Evolutionary conservation across 2,113 vertebrate species (phyloP), one percentile per base, ranked within the genome.

Genomic region (Tenrec ecaudatus): DNA sequence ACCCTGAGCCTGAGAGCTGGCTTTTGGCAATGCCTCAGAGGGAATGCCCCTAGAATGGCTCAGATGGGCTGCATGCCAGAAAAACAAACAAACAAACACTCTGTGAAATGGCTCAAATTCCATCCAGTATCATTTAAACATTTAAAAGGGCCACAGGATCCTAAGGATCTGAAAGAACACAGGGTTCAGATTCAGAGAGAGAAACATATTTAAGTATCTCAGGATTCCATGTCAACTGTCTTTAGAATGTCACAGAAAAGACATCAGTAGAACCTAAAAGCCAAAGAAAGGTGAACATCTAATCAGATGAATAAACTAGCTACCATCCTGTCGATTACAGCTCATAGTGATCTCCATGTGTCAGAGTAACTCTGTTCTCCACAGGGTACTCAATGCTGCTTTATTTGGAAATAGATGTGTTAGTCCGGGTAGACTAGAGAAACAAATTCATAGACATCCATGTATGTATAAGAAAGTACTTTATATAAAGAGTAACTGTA

Each of bases 221-320:
- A 86, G 57, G 40, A 77, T n/a, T 82, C 57, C 64, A 8, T 71
- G 31, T 82, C 53, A 71, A 17, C 27, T 22, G 3, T 81, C 47
- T 93, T n/a, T 82, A 66, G 58, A 82, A 20, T 68, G 43, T 71
- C 23, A 86, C 0, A 75, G 36, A 68, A 91, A 92, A 93, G 66
- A 75, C 9, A 77, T 60, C 3, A 57, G 6, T 16, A 90, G 4
- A 92, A 75, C 4, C 29, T 95, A 66, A 92, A 89, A 91, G 40
- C 60, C 17, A 60, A 88, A 77, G 64, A 90, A 57, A n/a, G 36
- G 20, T 16, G 78, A 81, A 68, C 82, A 80, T 29, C 31, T 73
- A 75, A 38, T 77, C 93, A 81, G 88, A 79, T 36, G 80, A 64
- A 29, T 7, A 64, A 68, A 12, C 27, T 11, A 68, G 64, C 20